Base-by-base conservation (phyloP, 2,888 invertebrate species). In the Hemistola chrysoprasaria region DNA sequence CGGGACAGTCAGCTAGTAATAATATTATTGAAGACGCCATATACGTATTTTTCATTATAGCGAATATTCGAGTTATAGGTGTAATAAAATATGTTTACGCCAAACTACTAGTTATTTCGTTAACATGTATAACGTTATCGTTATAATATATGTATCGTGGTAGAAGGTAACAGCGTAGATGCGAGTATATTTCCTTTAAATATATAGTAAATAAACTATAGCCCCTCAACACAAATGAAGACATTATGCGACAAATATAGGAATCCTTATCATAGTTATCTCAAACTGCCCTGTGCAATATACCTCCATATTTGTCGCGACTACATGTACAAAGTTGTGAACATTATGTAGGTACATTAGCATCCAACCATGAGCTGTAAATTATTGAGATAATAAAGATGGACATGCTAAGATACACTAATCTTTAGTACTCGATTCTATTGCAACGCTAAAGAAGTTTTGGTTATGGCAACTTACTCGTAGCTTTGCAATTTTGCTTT, bases 351-450 rank as follows among this genome's bases (percentile, higher is more conserved):
- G 23, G 38, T 31, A 34, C 43, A 44, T 44, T 44, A 44, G 38
- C 34, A 11, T 34, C 22, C 22, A 22, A 22, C 34, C 30, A 38
- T 34, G 34, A 43, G 43, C 38, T 34, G 34, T 44, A 44, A 44
- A 44, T 44, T 44, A 44, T 44, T 34, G 26, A 11, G 34, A 44
- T 44, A 44, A 44, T 44, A 44, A 44, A 44, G 43, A 44, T 44
- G 43, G 43, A 44, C 38, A 38, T 26, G 22, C 38, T 30, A 11
- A 44, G 43, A 44, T 44, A 44, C 20, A 44, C 43, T 34, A 31
- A 44, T 44, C 43, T 44, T 34, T 44, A 44, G 38, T 30, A 26
- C 11, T 44, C 30, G 43, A 44, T 44, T 29, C 37, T 43, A 43
- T 43, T 38, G 29, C 26, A 26, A 7, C 7, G 30, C 33, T 44